Evolutionary conservation across 2,113 vertebrate genomes (phyloP).

Genomic region (Gadus chalcogrammus): DNA sequence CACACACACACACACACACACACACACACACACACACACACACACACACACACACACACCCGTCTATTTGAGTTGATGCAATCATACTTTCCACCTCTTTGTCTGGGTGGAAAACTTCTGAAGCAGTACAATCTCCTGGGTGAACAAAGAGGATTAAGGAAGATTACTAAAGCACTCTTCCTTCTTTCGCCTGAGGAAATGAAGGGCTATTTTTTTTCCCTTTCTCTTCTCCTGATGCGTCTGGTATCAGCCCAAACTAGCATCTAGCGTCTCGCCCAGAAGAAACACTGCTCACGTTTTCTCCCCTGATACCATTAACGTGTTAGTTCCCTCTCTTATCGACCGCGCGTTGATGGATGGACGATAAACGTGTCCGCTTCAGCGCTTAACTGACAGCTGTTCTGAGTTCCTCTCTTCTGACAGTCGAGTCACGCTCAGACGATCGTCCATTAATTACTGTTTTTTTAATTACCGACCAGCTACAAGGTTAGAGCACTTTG

Average conservation of each 20-base stretch:
- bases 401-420: too few relatives aligned
- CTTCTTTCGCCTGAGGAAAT: slow-evolving; percentile 55
- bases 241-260: too few relatives aligned
- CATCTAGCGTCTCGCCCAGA: too few relatives aligned
- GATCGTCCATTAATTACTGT: too few relatives aligned
- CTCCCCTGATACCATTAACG: too few relatives aligned
- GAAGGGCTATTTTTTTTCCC: slow-evolving; percentile 22
- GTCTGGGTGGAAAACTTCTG: slow-evolving; percentile 67
- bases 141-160: slow-evolving; percentile 69
- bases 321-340: too few relatives aligned
- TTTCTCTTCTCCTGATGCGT: slow-evolving; percentile 10
- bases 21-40: slow-evolving; percentile 38
- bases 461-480: too few relatives aligned
- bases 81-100: slow-evolving; percentile 67
- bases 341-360: too few relatives aligned
- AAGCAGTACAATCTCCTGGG: slow-evolving; percentile 69
- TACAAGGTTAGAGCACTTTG: not conserved
- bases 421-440: too few relatives aligned
- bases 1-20: slow-evolving; percentile 37
- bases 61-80: slow-evolving; percentile 70
- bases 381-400: too few relatives aligned
- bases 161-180: slow-evolving; percentile 67
- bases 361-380: too few relatives aligned
- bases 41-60: slow-evolving; percentile 28
- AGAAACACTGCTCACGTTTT: too few relatives aligned